These are phyloP conservation scores for Discoglossus pictus DNA, from an alignment of 2,797 vertebrate genomes.

Conservation along the genomic window DNA sequence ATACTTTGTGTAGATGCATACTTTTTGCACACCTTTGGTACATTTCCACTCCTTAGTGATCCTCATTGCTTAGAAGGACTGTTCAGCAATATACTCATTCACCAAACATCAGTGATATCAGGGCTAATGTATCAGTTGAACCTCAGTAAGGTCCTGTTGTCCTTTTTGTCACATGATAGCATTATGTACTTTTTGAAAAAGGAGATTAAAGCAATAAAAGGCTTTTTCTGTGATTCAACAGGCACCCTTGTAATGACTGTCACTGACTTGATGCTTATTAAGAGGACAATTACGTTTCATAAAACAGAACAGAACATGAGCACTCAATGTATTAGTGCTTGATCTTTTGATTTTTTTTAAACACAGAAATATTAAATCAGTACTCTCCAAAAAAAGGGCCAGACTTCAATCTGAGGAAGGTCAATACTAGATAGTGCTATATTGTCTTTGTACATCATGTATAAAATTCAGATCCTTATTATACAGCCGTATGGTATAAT, in stretches of 20 bases:
- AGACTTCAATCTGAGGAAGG: too few species aligned
- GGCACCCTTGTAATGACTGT: conserved; percentile 65
- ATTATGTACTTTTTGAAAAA: conserved; percentile 67
- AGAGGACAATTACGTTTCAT: conserved; percentile 67
- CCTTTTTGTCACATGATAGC: conserved; percentile 69
- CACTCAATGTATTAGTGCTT: conserved; percentile 64
- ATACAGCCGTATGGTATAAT: too few species aligned
- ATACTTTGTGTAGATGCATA: too few species aligned
- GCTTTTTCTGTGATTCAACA: conserved; percentile 67
- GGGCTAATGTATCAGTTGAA: not conserved
- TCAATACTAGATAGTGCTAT: too few species aligned
- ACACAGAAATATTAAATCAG: conserved; percentile 49
- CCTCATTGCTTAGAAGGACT: too few species aligned
- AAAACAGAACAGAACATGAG: conserved; percentile 67
- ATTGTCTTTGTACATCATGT: too few species aligned
- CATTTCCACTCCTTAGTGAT: too few species aligned
- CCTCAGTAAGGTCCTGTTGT: conserved; percentile 45
- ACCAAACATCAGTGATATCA: not conserved
- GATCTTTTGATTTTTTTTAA: conserved; percentile 62
- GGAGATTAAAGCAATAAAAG: conserved; percentile 72
- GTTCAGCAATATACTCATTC: too few species aligned
- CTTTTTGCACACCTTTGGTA: too few species aligned
- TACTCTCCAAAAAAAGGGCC: not conserved
- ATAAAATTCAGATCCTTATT: too few species aligned
- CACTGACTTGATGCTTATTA: conserved; percentile 69